phyloP scores from a whole-genome alignment of 2,888 invertebrate genomes.

The Athalia rosae region DNA sequence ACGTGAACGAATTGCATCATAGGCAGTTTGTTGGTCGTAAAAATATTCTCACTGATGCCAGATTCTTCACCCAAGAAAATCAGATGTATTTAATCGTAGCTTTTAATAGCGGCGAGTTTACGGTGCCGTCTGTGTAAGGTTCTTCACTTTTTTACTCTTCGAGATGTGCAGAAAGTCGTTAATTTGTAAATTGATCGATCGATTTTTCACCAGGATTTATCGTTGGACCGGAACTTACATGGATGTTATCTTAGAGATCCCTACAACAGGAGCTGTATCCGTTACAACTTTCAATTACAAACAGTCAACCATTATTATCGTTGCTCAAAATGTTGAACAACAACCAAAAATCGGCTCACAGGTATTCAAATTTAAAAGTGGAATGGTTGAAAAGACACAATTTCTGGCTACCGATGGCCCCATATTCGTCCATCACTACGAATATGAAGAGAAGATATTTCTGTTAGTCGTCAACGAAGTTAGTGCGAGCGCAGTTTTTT shows the following conservation, averaged over 20 bases:
- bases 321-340: constrained; percentile 53
- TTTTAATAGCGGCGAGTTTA: constrained; percentile 53
- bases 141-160: constrained; percentile 3
- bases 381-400: constrained; percentile 55
- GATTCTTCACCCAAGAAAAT: constrained; percentile 58
- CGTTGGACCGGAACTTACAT: constrained; percentile 65
- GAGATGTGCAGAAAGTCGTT: background rate
- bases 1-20: constrained; percentile 49
- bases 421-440: constrained; percentile 57
- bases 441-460: constrained; percentile 54
- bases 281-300: constrained; percentile 60
- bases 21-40: constrained; percentile 54
- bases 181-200: background rate
- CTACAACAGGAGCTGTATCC: constrained; percentile 58
- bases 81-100: constrained; percentile 61
- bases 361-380: constrained; percentile 58
- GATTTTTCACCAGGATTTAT: constrained; percentile 57
- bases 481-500: constrained; percentile 56
- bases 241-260: constrained; percentile 56
- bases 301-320: constrained; percentile 58
- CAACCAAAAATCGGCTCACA: constrained; percentile 53
- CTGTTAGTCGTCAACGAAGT: constrained; percentile 57
- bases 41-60: constrained; percentile 57
- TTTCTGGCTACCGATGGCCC: constrained; percentile 57
- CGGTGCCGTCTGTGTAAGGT: constrained; percentile 57